Conservation (phyloP, 2,888 invertebrate genomes). For the Augochlorella aurata region DNA sequence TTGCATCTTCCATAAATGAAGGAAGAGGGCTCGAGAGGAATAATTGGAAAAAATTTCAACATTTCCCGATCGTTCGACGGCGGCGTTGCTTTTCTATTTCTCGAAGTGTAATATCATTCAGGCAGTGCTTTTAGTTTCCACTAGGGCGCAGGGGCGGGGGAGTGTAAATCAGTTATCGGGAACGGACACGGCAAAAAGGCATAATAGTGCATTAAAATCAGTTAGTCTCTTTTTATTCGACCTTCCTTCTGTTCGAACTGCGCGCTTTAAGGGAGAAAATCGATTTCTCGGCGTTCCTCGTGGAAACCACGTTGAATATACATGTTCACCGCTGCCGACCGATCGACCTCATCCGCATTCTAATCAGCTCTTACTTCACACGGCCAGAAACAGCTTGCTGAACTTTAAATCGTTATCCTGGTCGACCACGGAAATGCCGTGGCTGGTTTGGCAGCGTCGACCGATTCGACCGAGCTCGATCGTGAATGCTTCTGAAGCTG, state of each 20-base stretch:
- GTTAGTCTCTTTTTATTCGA: slow-evolving; percentile 55
- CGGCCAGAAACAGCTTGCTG: slow-evolving; percentile 73
- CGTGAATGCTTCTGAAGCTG: slow-evolving; percentile 61
- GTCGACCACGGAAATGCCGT: slow-evolving; percentile 65
- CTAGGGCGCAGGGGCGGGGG: no score
- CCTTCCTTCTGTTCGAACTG: slow-evolving; percentile 39
- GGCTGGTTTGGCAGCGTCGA: slow-evolving; percentile 61
- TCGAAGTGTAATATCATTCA: background rate
- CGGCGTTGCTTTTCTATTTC: background rate
- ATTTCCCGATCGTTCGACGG: background rate
- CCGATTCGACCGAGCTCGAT: slow-evolving; percentile 57
- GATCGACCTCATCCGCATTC: slow-evolving; percentile 74
- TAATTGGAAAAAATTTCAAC: slow-evolving; percentile 19
- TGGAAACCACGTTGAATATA: slow-evolving; percentile 69
- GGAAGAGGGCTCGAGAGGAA: background rate
- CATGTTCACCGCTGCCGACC: slow-evolving; percentile 65
- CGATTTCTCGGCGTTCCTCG: slow-evolving; percentile 64
- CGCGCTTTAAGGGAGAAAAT: slow-evolving; percentile 60
- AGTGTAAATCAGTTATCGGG: slow-evolving; percentile 29
- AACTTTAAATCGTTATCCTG: slow-evolving; percentile 73
- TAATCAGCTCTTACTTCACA: slow-evolving; percentile 73
- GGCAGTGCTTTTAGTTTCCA: slow-evolving; percentile 8
- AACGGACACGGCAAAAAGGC: slow-evolving; percentile 11
- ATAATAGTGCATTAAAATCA: slow-evolving; percentile 57
- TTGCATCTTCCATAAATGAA: no score